Base-by-base conservation (phyloP, 2,888 invertebrate genomes). In the Papilio elwesi region DNA sequence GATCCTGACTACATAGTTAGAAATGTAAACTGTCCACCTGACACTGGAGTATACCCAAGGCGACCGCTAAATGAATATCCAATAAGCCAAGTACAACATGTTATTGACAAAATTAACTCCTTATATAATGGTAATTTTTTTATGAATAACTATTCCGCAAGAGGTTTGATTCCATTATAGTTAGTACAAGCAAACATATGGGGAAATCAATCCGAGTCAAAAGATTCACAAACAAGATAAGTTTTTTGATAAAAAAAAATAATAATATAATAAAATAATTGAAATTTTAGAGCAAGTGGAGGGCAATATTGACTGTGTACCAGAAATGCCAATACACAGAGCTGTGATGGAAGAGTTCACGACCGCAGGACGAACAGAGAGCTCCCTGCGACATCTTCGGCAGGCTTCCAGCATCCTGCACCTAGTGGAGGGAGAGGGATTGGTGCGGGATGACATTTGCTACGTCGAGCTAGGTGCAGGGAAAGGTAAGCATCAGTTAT, bases 381-480 rank as follows among this genome's bases (percentile, higher is more conserved):
- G 94, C 81, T 95, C 95, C 0, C 94, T 94, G 68, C 96, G 97
- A 75, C 98, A 98, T 85, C 90, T 98, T 78, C 87, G 95, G 26
- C 98, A 98, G 88, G 96, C 96, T 69, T 96, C 97, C 3, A 96
- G 97, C 0, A 90, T 98, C 74, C 87, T 98, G 73, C 96, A 96
- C 55, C 94, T 97, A 71, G 87, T 97, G 59, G 94, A 96, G 71
- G 86, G 92, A 0, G 93, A 95, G 74, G 90, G 94, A 0, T 91
- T 98, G 55, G 87, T 97, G 0, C 83, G 81, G 12, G 90, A 95
- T 11, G 85, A 94, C 36, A 96, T 96, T 0, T 96, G 97, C 87
- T 98, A 95, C 80, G 95, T 98, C 73, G 98, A 98, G 87, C 96
- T 98, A 83, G 98, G 98, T 0, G 98, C 98, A 12, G 98, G 98